Conservation (phyloP, 2,888 invertebrate species). For the Abscondita cerata region DNA sequence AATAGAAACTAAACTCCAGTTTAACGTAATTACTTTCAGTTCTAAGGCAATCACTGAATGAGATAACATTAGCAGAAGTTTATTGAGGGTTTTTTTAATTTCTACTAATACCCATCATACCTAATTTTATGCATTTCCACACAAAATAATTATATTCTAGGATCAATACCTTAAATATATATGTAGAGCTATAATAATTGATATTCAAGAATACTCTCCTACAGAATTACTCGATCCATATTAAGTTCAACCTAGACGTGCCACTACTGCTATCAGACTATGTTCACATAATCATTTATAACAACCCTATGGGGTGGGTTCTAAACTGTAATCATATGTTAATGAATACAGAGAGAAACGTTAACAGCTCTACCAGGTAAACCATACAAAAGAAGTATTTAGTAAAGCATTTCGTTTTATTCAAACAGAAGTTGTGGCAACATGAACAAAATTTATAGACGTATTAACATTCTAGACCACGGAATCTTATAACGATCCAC, state of each 20-base stretch:
- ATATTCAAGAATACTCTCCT: slow-evolving; percentile 9
- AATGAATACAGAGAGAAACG: slow-evolving; percentile 13
- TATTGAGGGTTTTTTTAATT: too few species aligned
- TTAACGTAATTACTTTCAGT: too few species aligned
- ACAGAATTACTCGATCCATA: slow-evolving; percentile 5
- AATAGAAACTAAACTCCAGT: too few species aligned
- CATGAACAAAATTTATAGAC: slow-evolving; percentile 13
- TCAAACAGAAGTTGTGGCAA: slow-evolving; percentile 1
- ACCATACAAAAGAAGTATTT: slow-evolving; percentile 14
- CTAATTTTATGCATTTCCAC: too few species aligned
- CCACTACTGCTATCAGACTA: slow-evolving; percentile 1
- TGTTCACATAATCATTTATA: slow-evolving; percentile 15
- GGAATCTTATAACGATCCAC: slow-evolving; percentile 16
- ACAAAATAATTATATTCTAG: too few species aligned
- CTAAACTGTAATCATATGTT: slow-evolving; percentile 18
- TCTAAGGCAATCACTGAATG: too few species aligned
- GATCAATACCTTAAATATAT: slow-evolving; percentile 2
- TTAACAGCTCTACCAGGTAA: slow-evolving; percentile 4
- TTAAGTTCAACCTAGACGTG: slow-evolving; percentile 12
- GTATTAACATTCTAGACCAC: slow-evolving; percentile 20
- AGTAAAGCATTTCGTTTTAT: slow-evolving; percentile 12
- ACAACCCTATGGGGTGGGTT: slow-evolving; percentile 20
- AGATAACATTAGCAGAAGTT: too few species aligned
- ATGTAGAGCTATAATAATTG: slow-evolving; percentile 5
- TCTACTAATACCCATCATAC: too few species aligned